A percentile compares a stretch with the other conserved stretches of the same genome.
phyloP scores from a whole-genome alignment of 2,888 invertebrate genomes.

The Aphodius sticticus region DNA sequence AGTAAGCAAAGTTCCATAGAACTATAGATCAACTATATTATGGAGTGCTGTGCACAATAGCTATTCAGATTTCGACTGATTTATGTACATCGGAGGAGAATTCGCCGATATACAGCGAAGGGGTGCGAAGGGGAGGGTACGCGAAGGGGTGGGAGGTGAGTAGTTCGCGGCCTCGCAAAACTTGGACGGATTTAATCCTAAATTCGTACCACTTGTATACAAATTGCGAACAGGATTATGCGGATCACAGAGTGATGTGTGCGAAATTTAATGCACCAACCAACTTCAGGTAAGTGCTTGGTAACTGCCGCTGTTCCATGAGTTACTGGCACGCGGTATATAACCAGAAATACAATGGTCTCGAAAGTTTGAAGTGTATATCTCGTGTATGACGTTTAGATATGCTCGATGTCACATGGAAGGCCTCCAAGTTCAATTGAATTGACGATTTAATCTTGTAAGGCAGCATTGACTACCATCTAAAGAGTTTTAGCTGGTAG shows the following conservation, averaged over 20 bases:
- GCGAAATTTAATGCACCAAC: not conserved
- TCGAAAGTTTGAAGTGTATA: not conserved
- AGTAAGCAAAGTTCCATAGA: not conserved
- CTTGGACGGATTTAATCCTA: not conserved
- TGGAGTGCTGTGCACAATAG: not conserved
- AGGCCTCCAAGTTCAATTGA: not conserved
- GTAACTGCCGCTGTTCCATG: not conserved
- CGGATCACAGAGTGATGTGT: not conserved
- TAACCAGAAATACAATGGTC: not conserved
- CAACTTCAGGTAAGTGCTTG: not conserved
- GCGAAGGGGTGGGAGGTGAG: not conserved
- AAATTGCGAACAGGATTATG: not conserved
- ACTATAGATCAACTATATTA: not conserved
- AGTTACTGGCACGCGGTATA: not conserved
- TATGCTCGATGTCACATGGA: not conserved
- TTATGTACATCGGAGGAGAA: not conserved
- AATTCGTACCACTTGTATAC: not conserved
- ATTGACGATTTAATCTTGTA: not conserved
- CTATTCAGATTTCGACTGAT: slow-evolving; percentile 4
- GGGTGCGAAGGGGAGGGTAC: not conserved
- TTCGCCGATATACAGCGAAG: not conserved
- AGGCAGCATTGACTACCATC: not conserved
- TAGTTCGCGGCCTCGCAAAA: not conserved
- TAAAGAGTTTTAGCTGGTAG: no score
- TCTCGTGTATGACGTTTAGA: not conserved